Base-by-base conservation (phyloP, 2,113 vertebrate species). In the Colaptes auratus region DNA sequence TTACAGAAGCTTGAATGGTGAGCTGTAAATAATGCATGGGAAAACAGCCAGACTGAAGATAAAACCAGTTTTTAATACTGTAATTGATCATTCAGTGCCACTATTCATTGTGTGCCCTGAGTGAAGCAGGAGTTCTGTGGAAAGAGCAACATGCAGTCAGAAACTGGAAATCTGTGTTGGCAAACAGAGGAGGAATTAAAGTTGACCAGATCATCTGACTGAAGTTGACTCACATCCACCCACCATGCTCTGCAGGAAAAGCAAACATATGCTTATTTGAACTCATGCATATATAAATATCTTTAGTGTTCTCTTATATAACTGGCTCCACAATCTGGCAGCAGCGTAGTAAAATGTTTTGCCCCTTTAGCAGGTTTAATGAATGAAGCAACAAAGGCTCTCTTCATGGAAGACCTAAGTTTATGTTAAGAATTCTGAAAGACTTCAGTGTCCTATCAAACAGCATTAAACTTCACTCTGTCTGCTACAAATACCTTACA, bases 181-280 rank as follows among this genome's bases (percentile, higher is more conserved):
- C 82, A 96, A 96, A 96, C 78, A 91, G 39, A 79, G 16, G 11
- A 48, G 36, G 23, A 89, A 93, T 91, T 91, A 72, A 92, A 91
- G 70, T 61, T 96, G 96, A 96, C 93, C 93, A 95, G 66, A 95
- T 96, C 78, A 79, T 87, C 74, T 73, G 35, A 92, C 84, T 91
- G 87, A 92, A 93, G 64, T 87, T 93, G 87, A 96, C 84, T 95
- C 93, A 96, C 23, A 91, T 87, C 84, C 93, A 82, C 93, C 89
- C 94, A 96, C 91, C 17, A 28, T 61, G 50, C 50, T 61, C 72
- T 84, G 67, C 63, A 89, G 39, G 12, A 33, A 95, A 87, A 92
- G 74, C n/a, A 89, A 92, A 91, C 93, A 91, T 96, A 96, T 71
- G 93, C 55, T 92, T 89, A 52, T 95, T 87, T 91, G 89, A 94